Percentiles rank a stretch among this genome's conserved stretches.
Evolutionary conservation across 2,888 invertebrate genomes (phyloP).

Genomic region (Campopleginae sp.): DNA sequence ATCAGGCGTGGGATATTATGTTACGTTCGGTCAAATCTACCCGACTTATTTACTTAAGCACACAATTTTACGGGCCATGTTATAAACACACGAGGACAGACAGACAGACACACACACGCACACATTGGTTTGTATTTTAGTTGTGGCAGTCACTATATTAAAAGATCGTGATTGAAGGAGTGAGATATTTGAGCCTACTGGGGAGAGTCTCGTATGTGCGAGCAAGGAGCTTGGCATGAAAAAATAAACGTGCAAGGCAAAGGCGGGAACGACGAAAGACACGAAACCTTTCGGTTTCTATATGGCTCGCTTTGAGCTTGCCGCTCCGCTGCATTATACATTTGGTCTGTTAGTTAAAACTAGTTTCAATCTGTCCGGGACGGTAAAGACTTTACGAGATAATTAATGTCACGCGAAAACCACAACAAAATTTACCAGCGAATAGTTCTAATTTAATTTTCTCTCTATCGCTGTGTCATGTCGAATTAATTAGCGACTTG

Average conservation of each 20-base stretch:
- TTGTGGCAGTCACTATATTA: conserved; percentile 4
- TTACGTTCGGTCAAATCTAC: conserved; percentile 13
- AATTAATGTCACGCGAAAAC: conserved; percentile 62
- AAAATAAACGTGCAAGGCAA: conserved; percentile 59
- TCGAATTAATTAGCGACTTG: no score
- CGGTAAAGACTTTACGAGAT: conserved; percentile 63
- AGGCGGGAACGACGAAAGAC: conserved; percentile 61
- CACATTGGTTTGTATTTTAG: conserved; percentile 25
- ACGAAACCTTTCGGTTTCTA: conserved; percentile 50
- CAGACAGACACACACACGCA: background rate
- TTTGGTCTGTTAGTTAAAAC: conserved; percentile 33
- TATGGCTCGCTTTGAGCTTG: conserved; percentile 51
- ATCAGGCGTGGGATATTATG: conserved; percentile 35
- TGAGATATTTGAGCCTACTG: conserved; percentile 39
- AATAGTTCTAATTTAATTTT: background rate
- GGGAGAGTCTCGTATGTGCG: background rate
- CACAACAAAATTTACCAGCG: conserved; percentile 25
- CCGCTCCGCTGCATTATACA: conserved; percentile 36
- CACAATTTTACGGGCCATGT: conserved; percentile 17
- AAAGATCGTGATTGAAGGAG: conserved; percentile 32
- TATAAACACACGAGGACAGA: background rate
- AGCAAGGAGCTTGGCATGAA: conserved; percentile 28
- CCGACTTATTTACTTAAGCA: conserved; percentile 30
- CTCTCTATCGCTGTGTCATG: background rate
- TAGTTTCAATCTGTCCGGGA: conserved; percentile 48